These are phyloP conservation scores for Mnemiopsis leidyi DNA, from an alignment of 37 sponge, comb jelly and placozoan genomes.

Conservation along the genomic window DNA sequence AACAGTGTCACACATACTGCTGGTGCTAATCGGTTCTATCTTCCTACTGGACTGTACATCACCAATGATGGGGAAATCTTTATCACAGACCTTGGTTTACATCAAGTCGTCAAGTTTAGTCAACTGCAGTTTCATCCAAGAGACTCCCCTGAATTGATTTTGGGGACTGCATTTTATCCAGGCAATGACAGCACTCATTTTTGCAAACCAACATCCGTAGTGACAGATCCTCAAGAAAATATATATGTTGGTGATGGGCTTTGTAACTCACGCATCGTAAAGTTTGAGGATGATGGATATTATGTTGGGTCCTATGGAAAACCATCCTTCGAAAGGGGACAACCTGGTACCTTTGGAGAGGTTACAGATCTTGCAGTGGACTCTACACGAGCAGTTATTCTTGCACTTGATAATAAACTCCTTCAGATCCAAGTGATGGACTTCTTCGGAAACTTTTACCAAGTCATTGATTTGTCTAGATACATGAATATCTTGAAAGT, in stretches of 20 bases:
- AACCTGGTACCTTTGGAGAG: not conserved
- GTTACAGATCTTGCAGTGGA: constrained; percentile 1
- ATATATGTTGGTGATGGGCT: constrained; percentile 21
- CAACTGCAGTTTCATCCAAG: not conserved
- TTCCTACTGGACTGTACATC: not conserved
- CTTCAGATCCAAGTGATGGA: not conserved
- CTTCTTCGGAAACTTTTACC: not conserved
- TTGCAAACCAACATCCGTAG: not conserved
- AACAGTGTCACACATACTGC: not conserved
- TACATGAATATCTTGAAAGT: not conserved
- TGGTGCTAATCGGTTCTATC: not conserved
- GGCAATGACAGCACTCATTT: not conserved
- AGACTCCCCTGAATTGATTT: not conserved
- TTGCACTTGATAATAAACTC: not conserved
- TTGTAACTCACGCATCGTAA: not conserved
- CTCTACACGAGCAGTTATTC: not conserved
- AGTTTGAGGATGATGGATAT: not conserved
- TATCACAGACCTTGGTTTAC: not conserved
- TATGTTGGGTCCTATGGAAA: not conserved
- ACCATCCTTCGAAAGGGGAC: not conserved
- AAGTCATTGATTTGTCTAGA: not conserved
- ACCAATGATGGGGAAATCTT: not conserved
- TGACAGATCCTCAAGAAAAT: not conserved
- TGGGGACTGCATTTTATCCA: not conserved
- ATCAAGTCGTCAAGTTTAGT: not conserved